These are phyloP conservation scores for Choristoneura fumiferana DNA, from an alignment of 1,140 invertebrate genomes.

Conservation along the genomic window DNA sequence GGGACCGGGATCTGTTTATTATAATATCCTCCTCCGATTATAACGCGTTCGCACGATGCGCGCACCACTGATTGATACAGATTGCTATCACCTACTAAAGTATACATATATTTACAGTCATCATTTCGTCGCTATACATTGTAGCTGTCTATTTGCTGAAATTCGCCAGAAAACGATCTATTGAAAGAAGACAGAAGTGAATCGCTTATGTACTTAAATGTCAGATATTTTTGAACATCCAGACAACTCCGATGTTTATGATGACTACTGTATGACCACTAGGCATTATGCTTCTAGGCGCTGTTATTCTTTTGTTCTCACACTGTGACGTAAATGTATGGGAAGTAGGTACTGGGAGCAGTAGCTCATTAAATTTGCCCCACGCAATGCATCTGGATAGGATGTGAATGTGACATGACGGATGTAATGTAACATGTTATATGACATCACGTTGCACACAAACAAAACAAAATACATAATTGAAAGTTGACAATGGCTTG, in stretches of 20 bases:
- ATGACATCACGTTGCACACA: slow-evolving; percentile 1
- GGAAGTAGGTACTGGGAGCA: neutral
- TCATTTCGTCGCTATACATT: too few relatives aligned
- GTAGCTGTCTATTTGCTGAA: too few relatives aligned
- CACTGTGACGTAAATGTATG: slow-evolving; percentile 14
- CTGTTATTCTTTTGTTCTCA: too few relatives aligned
- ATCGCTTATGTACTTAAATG: too few relatives aligned
- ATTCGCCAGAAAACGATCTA: too few relatives aligned
- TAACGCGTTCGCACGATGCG: slow-evolving; percentile 73
- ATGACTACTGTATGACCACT: too few relatives aligned
- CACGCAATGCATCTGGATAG: slow-evolving; percentile 40
- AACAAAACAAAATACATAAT: slow-evolving; percentile 10
- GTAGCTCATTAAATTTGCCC: slow-evolving; percentile 55
- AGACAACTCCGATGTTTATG: too few relatives aligned
- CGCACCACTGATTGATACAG: slow-evolving; percentile 48
- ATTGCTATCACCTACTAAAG: slow-evolving; percentile 1
- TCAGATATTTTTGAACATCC: too few relatives aligned
- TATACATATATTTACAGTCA: too few relatives aligned
- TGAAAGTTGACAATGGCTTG: neutral
- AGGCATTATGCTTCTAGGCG: too few relatives aligned
- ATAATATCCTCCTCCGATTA: slow-evolving; percentile 74
- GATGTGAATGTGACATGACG: slow-evolving; percentile 47
- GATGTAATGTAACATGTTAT: slow-evolving; percentile 43
- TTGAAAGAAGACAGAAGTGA: too few relatives aligned
- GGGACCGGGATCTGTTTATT: slow-evolving; percentile 71